These are phyloP conservation scores for Linnaemya vulpina DNA, from an alignment of 2,888 invertebrate species.

Conservation along the genomic window DNA sequence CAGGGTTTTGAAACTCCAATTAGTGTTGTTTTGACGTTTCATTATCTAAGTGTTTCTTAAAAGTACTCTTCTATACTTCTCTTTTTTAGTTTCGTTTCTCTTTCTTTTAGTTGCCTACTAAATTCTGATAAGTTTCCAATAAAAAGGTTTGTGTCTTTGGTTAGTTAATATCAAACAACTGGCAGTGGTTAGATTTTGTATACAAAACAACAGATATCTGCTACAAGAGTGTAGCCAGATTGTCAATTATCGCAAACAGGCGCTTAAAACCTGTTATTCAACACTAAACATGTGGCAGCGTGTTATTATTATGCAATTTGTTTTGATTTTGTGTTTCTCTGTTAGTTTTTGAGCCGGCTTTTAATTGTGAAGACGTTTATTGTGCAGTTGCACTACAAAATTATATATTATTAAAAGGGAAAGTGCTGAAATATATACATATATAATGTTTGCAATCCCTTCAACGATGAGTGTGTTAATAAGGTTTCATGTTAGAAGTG, in stretches of 20 bases:
- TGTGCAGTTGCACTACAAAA: not conserved
- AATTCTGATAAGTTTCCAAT: slow-evolving; percentile 45
- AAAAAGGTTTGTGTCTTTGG: slow-evolving; percentile 52
- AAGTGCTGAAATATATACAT: not conserved
- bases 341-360: not conserved
- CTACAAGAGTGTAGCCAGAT: not conserved
- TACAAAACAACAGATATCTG: not conserved
- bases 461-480: too few species aligned
- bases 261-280: not conserved
- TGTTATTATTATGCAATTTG: not conserved
- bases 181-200: too few species aligned
- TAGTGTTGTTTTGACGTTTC: slow-evolving; percentile 51
- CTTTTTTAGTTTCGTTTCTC: not conserved
- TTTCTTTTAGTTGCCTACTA: slow-evolving; percentile 2
- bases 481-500: too few species aligned
- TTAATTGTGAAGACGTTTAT: not conserved
- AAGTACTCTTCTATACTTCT: slow-evolving; percentile 18
- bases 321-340: not conserved
- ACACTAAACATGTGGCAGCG: not conserved
- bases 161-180: not conserved
- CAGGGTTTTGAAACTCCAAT: slow-evolving; percentile 63
- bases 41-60: slow-evolving; percentile 50
- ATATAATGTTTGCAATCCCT: too few species aligned
- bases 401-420: not conserved
- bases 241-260: not conserved